These are phyloP conservation scores for Sus scrofa DNA, from an alignment of 2,113 vertebrate species.

Conservation along the genomic window T2T-Sscrofa CM000823.6:59924501-59925000, in stretches of 20 bases:
- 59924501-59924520: conserved; percentile 56
- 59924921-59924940: conserved; percentile 83
- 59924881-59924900: conserved; percentile 88
- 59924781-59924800: not conserved
- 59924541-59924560: conserved; percentile 45
- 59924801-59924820: conserved; percentile 79
- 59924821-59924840: conserved; percentile 93
- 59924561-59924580: conserved; percentile 55
- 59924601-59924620: not conserved
- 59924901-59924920: conserved; percentile 88
- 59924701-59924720: conserved; percentile 34
- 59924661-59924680: conserved; percentile 17
- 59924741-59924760: conserved; percentile 72
- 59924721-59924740: not conserved
- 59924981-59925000: conserved; percentile 41
- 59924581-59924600: not conserved
- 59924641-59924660: not conserved
- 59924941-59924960: conserved; percentile 62
- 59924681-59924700: conserved; percentile 60
- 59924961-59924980: conserved; percentile 51
- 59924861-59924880: conserved; percentile 92
- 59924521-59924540: conserved; percentile 7
- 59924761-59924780: conserved; percentile 4
- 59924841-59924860: conserved; percentile 91
- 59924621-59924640: not conserved